These are phyloP conservation scores for Therioaphis trifolii DNA, from an alignment of 2,888 invertebrate genomes.

Conservation along the genomic window DNA sequence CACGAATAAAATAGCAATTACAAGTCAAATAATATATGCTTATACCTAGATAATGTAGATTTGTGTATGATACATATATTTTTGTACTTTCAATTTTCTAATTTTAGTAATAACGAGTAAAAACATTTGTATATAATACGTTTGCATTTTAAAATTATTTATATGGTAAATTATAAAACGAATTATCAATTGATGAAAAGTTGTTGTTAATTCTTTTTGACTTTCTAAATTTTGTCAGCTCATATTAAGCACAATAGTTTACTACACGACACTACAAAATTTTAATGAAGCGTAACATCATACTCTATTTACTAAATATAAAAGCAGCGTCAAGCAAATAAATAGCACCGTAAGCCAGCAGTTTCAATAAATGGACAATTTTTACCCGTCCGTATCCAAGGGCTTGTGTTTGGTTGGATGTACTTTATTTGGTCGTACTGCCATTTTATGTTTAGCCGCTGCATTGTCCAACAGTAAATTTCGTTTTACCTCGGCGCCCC, in stretches of 20 bases:
- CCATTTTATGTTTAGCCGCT: constrained; percentile 81
- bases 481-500: constrained; percentile 69
- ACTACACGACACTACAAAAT: constrained; percentile 32
- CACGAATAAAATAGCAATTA: constrained; percentile 18
- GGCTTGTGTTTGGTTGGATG: constrained; percentile 68
- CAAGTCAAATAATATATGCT: too few relatives aligned
- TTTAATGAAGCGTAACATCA: not conserved
- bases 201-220: not conserved
- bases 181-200: not conserved
- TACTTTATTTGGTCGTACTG: constrained; percentile 79
- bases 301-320: constrained; percentile 3
- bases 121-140: too few relatives aligned
- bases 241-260: too few relatives aligned
- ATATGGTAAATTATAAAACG: not conserved
- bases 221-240: not conserved
- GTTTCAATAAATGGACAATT: constrained; percentile 33
- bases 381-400: constrained; percentile 57
- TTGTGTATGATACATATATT: too few relatives aligned
- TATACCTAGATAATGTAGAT: too few relatives aligned
- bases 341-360: constrained; percentile 25
- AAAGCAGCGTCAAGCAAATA: constrained; percentile 46
- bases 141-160: too few relatives aligned
- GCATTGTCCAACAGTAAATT: constrained; percentile 76
- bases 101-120: too few relatives aligned
- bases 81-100: too few relatives aligned